These are phyloP conservation scores for Pelagia noctiluca DNA, from an alignment of 30 jellyfish, hydroid and myxozoan species.

Conservation along the genomic window DNA sequence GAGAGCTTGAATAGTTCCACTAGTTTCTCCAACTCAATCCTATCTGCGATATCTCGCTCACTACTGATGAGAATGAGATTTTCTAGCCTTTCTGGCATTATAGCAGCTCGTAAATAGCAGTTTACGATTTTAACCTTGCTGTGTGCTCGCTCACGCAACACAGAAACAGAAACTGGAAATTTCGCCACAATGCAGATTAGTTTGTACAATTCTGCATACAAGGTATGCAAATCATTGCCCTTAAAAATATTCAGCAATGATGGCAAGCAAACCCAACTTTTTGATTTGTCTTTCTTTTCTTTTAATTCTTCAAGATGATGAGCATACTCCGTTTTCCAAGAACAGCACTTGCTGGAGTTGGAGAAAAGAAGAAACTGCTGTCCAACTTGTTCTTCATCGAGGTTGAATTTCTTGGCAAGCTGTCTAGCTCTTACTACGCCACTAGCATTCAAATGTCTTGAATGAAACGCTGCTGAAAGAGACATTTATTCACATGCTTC, in stretches of 20 bases:
- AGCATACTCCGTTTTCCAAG: constrained; percentile 35
- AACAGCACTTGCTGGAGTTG: constrained; percentile 32
- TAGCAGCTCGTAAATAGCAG: constrained; percentile 53
- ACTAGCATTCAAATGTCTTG: background rate
- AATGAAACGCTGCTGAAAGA: constrained; percentile 2
- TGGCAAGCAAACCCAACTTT: constrained; percentile 59
- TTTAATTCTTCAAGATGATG: constrained; percentile 9
- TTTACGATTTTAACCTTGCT: constrained; percentile 50
- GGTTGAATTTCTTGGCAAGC: constrained; percentile 23
- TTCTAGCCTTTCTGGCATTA: constrained; percentile 39
- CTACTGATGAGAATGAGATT: background rate
- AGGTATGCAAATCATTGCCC: constrained; percentile 40
- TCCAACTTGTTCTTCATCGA: constrained; percentile 28
- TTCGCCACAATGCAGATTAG: constrained; percentile 47
- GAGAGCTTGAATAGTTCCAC: background rate
- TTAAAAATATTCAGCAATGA: constrained; percentile 37
- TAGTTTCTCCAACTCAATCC: background rate
- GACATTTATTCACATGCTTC: constrained; percentile 1
- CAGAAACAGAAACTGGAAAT: constrained; percentile 62
- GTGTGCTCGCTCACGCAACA: constrained; percentile 61
- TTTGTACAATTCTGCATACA: constrained; percentile 35
- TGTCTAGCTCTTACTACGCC: constrained; percentile 1
- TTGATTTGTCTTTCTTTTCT: constrained; percentile 44
- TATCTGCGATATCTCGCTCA: constrained; percentile 1
- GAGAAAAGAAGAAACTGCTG: constrained; percentile 55